Percentiles rank a stretch among this genome's conserved stretches.
Conservation (phyloP, 2,797 vertebrate genomes). For the Phylloscopus collybita region DNA sequence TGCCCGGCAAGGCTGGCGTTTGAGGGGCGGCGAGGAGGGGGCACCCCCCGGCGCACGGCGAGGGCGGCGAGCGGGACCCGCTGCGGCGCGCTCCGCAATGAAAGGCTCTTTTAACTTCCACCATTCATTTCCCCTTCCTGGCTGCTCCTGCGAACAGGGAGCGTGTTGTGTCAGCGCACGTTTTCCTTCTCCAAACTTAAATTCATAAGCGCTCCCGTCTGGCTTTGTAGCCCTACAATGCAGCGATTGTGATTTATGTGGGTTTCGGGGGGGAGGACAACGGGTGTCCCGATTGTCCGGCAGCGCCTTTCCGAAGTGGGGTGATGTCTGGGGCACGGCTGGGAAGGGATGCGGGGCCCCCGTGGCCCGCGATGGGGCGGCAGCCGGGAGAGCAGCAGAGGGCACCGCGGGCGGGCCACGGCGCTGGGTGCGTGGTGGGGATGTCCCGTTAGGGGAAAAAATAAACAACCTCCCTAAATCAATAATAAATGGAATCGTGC, state of each 20-base stretch:
- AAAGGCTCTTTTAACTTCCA: conserved; percentile 64
- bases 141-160: conserved; percentile 47
- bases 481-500: background rate
- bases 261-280: background rate
- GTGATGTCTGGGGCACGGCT: conserved; percentile 26
- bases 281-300: conserved; percentile 22
- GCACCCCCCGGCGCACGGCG: background rate
- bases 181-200: conserved; percentile 53
- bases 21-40: background rate
- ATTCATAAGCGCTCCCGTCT: conserved; percentile 42
- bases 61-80: conserved; percentile 25
- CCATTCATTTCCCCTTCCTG: conserved; percentile 70
- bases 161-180: conserved; percentile 57
- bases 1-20: background rate
- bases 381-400: background rate
- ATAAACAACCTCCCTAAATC: background rate
- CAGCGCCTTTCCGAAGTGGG: conserved; percentile 28
- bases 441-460: background rate
- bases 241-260: conserved; percentile 41
- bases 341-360: background rate
- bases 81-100: conserved; percentile 40
- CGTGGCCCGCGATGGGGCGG: background rate
- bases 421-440: background rate
- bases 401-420: background rate
- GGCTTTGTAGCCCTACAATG: conserved; percentile 48